Conservation (phyloP, 2,797 vertebrate genomes). For the Mormyrops attenuatus region DNA sequence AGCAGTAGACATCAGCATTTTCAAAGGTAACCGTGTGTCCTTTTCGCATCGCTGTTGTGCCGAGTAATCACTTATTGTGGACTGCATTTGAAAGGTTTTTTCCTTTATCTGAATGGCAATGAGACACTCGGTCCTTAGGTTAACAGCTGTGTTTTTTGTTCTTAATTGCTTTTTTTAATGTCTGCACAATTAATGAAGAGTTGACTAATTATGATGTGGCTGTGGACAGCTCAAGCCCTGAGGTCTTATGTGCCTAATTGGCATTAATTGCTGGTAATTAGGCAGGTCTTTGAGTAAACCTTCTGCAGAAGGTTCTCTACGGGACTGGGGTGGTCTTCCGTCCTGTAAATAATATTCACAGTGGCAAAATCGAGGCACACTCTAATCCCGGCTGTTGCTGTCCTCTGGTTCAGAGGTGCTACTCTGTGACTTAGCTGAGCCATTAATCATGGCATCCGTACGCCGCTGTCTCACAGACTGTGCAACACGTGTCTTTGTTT, state of each 20-base stretch:
- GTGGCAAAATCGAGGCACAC: constrained; percentile 49
- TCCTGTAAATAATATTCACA: constrained; percentile 55
- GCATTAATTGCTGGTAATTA: constrained; percentile 63
- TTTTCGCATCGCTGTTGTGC: neutral
- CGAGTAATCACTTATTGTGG: neutral
- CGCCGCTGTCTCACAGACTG: neutral
- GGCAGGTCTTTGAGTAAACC: constrained; percentile 53
- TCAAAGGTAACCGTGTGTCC: constrained; percentile 31
- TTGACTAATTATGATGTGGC: constrained; percentile 57
- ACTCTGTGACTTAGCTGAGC: neutral
- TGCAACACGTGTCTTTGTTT: neutral
- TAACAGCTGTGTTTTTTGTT: constrained; percentile 34
- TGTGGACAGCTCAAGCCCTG: constrained; percentile 45
- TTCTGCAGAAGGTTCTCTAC: constrained; percentile 42
- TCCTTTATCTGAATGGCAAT: constrained; percentile 44
- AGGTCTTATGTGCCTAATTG: constrained; percentile 49
- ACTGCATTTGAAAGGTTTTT: constrained; percentile 31
- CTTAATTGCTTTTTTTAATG: constrained; percentile 34
- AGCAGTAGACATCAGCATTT: neutral
- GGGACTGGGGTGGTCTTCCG: constrained; percentile 52
- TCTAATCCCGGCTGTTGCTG: constrained; percentile 53
- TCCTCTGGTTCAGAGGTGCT: neutral
- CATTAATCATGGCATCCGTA: neutral
- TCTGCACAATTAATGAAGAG: constrained; percentile 49
- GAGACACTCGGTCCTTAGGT: constrained; percentile 28